Base-by-base conservation (phyloP, 2,797 vertebrate species). In the Phalloptychus januarius region DNA sequence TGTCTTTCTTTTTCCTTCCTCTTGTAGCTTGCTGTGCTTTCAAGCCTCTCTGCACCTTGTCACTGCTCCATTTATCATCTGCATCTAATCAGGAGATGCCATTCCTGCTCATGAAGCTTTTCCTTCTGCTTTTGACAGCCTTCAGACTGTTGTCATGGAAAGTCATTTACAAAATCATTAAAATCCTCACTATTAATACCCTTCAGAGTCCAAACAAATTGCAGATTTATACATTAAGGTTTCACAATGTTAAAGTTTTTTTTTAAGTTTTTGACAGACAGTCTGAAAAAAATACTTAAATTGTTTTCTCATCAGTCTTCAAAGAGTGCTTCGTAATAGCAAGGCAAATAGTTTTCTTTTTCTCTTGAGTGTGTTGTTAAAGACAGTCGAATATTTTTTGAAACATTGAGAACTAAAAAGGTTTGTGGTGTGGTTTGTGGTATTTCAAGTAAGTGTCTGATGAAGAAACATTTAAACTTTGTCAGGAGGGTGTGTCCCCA, bases 61-160 rank as follows among this genome's bases (percentile, higher is more conserved):
- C n/a, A 44, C 12, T 13, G 46, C 31, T 73, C 77, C 69, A 80
- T 86, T 82, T 71, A 71, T 81, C 72, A 61, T 76, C 58, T 71
- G 46, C 40, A 83, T 78, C 71, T 58, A 75, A 79, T 78, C 28
- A 80, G 54, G 31, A 50, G 48, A 80, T 48, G 52, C 16, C 40
- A 76, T 11, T 20, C 65, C 33, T 76, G 40, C 36, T 15, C 20
- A 20, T 25, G 2, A 8, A 72, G 36, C 23, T 15, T 67, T 72
- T 23, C 42, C 8, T 38, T 50, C 13, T 31, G 45, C 7, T 7
- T 36, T 52, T 77, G 10, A n/a, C 12, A 45, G 40, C 28, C 1
- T 31, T n/a, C 65, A 42, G 10, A 10, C 5, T 13, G 40, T 65
- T 70, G 3, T 72, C 28, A 42, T 61, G 10, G 8, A 74, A 54